Evolutionary conservation across 2,888 invertebrate species (phyloP).

Genomic region (Crocallis elinguaria): DNA sequence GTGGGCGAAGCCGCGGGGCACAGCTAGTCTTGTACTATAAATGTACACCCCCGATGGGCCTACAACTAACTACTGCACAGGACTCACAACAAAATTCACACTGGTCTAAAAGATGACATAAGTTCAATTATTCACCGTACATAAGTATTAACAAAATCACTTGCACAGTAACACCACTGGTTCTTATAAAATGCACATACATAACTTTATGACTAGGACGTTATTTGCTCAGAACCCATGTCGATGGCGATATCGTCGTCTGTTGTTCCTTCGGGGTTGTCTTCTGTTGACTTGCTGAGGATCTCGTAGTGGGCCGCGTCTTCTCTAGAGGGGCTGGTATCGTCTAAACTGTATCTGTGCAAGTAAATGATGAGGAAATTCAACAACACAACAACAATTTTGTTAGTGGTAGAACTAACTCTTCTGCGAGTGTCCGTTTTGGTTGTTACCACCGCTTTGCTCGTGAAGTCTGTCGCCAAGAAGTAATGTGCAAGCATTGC

Average conservation of each 20-base stretch:
- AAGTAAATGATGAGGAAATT: no score
- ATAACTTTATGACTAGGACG: not conserved
- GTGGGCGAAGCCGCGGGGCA: no score
- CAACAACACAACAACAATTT: no score
- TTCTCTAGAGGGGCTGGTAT: slow-evolving; percentile 85
- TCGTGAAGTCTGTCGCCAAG: no score
- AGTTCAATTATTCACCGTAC: not conserved
- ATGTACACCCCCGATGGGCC: no score
- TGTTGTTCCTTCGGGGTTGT: slow-evolving; percentile 9
- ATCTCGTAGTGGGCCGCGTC: slow-evolving; percentile 85
- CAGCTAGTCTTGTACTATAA: no score
- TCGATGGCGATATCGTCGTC: not conserved
- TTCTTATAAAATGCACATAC: not conserved
- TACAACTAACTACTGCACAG: no score
- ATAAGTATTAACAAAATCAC: slow-evolving; percentile 27
- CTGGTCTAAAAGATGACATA: not conserved
- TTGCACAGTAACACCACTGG: slow-evolving; percentile 23
- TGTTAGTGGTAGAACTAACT: no score
- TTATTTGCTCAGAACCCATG: slow-evolving; percentile 1
- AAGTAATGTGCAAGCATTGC: no score
- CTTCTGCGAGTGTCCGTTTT: no score
- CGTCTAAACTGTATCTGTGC: slow-evolving; percentile 85
- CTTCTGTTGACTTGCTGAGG: slow-evolving; percentile 75
- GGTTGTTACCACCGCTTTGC: no score
- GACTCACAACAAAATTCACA: not conserved